Conservation (phyloP, 2,797 vertebrate genomes). For the Tapirus indicus region DNA sequence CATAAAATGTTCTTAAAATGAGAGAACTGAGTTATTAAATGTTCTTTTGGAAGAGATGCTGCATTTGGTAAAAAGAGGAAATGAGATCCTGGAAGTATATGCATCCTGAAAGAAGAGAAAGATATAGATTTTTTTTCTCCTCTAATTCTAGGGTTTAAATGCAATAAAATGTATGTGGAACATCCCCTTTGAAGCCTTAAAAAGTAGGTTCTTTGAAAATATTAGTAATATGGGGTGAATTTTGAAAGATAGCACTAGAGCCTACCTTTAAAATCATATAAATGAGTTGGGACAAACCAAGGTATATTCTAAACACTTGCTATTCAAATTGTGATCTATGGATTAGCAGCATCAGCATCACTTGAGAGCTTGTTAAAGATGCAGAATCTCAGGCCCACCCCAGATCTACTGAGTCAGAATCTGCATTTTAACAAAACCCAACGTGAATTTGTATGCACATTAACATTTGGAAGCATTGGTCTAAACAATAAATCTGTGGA, state of each 20-base stretch:
- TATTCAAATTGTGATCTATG: background rate
- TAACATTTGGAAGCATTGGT: background rate
- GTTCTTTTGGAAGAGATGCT: background rate
- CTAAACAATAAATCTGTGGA: background rate
- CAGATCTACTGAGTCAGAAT: background rate
- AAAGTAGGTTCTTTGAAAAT: constrained; percentile 37
- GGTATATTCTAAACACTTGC: background rate
- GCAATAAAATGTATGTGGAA: background rate
- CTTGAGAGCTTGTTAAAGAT: background rate
- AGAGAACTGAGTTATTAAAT: background rate
- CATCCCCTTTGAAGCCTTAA: background rate
- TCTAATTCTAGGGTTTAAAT: constrained; percentile 37
- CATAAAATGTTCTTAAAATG: constrained; percentile 13
- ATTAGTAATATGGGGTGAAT: background rate
- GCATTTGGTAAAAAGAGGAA: background rate
- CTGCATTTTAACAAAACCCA: background rate
- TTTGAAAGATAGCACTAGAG: background rate
- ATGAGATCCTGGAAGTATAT: background rate
- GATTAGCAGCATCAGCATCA: background rate
- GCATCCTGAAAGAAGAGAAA: constrained; percentile 35
- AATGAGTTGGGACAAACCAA: background rate
- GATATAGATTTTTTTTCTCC: background rate
- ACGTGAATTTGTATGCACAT: background rate
- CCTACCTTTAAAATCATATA: background rate
- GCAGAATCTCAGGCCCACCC: background rate